A percentile compares a stretch with the other conserved stretches of the same genome.
Conservation (phyloP, 2,113 vertebrate species). For the Proterorhinus semilunaris region DNA sequence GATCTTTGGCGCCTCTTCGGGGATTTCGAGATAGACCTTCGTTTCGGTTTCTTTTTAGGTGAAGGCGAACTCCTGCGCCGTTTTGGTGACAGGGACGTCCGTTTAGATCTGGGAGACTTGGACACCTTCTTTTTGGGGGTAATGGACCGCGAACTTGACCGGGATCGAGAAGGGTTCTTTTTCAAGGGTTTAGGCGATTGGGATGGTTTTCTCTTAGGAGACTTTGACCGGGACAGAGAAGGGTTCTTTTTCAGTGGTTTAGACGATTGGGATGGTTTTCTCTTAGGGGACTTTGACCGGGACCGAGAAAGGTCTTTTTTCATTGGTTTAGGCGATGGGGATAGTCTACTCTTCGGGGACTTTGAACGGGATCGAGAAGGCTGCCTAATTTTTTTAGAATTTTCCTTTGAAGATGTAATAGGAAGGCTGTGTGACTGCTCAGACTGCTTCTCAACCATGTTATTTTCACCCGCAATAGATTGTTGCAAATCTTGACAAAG, state of each 20-base stretch:
- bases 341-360: no score
- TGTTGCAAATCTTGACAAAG: slow-evolving; percentile 34
- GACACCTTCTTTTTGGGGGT: slow-evolving; percentile 67
- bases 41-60: slow-evolving; percentile 47
- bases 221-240: slow-evolving; percentile 44
- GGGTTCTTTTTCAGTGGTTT: no score
- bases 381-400: slow-evolving; percentile 48
- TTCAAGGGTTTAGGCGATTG: slow-evolving; percentile 43
- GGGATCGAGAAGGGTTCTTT: slow-evolving; percentile 33
- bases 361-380: slow-evolving; percentile 20
- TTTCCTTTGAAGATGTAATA: slow-evolving; percentile 52
- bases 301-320: no score
- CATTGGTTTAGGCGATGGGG: no score
- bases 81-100: slow-evolving; percentile 60
- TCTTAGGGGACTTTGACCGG: no score
- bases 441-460: slow-evolving; percentile 36
- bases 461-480: slow-evolving; percentile 16
- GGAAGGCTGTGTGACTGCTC: slow-evolving; percentile 45
- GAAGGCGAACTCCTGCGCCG: slow-evolving; percentile 47
- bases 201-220: slow-evolving; percentile 62
- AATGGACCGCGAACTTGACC: slow-evolving; percentile 60
- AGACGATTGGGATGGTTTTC: no score
- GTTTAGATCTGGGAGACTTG: slow-evolving; percentile 62
- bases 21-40: slow-evolving; percentile 63
- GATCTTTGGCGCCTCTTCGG: slow-evolving; percentile 62